Base-by-base conservation (phyloP, 2,888 invertebrate genomes). In the Agriopis aurantiaria region DNA sequence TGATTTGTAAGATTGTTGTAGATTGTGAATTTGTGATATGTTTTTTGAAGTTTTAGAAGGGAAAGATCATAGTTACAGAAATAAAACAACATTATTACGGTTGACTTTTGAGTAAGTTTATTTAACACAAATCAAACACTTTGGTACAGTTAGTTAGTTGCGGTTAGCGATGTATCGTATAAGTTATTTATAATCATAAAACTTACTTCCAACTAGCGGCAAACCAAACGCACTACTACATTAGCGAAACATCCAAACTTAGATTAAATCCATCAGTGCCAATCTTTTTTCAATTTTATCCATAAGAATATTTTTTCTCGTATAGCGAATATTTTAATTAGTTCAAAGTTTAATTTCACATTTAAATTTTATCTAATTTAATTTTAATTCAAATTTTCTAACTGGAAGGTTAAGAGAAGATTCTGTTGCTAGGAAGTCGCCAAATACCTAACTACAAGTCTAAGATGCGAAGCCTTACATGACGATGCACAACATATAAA, bases 101-200 rank as follows among this genome's bases (percentile, higher is more conserved):
- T 91, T 89, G 91, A 92, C 88, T 88, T 91, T 92, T 91, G 92
- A 92, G 89, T 95, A 93, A 71, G 87, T 95, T 93, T 93, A 94
- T 94, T 94, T 88, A 94, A 93, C 91, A 94, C 93, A 94, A 93
- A 91, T 93, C 92, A 92, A 94, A 94, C 93, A 93, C 94, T 95
- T 94, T 95, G 94, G 94, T 94, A 94, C 93, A 93, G 91, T 92
- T 88, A 88, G 90, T 92, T 91, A 90, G 89, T 89, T 89, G 92
- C 88, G 86, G 86, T 88, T 84, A 89, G 90, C 90, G 84, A 85
- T 86, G 84, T 87, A 84, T 85, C 83, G 85, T 87, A 80, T 82
- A 81, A 70, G 69, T 70, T 55, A 84, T 85, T 82, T 52, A 84
- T 85, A 82, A 84, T 80, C 80, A 85, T 80, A 78, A 80, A 86